Evolutionary conservation across 2,113 vertebrate species (phyloP).

Genomic region (Formicarius rufipectus): DNA sequence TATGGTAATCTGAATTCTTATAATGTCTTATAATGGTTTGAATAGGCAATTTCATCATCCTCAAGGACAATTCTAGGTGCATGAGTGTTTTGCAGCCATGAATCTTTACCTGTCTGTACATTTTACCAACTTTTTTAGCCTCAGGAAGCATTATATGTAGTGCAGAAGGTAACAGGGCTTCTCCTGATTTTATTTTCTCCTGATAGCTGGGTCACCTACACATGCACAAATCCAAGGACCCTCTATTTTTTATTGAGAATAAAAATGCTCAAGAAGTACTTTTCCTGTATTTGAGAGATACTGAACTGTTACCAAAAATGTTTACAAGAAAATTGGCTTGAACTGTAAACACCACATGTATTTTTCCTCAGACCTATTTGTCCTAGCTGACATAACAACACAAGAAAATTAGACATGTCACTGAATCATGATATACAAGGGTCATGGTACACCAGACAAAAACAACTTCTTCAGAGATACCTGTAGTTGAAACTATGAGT

Average conservation of each 20-base stretch:
- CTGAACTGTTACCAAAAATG: neutral
- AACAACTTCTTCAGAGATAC: neutral
- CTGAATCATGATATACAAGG: neutral
- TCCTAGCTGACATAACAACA: neutral
- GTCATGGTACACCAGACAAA: neutral
- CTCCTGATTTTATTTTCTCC: neutral
- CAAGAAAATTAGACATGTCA: neutral
- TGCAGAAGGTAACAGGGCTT: neutral
- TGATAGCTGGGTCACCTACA: rapidly evolving
- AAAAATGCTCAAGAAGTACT: neutral
- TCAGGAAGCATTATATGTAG: neutral
- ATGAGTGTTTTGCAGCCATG: neutral
- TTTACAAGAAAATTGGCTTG: neutral
- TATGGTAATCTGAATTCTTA: neutral
- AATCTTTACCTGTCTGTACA: neutral
- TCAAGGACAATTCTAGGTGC: neutral
- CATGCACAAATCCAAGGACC: neutral
- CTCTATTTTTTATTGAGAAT: neutral
- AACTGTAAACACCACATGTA: neutral
- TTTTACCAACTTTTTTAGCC: neutral
- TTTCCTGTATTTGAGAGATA: neutral
- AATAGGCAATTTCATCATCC: neutral
- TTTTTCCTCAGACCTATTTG: neutral
- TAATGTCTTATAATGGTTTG: neutral
- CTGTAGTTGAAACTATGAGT: neutral